Base-by-base conservation (phyloP, 2,888 invertebrate species). In the Dasypogon diadema region DNA sequence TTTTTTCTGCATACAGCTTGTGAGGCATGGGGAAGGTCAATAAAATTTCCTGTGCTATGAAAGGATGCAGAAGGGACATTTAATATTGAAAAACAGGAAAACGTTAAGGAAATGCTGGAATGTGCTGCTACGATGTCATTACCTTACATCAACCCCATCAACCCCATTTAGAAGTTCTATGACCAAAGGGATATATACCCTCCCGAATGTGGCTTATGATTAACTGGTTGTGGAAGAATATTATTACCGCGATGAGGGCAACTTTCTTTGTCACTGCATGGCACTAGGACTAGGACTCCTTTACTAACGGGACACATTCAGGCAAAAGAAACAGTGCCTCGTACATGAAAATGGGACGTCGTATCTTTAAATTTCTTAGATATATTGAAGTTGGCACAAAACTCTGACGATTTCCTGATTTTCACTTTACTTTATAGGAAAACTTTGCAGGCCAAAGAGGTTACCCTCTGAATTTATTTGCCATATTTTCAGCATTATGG, bases 181-280 rank as follows among this genome's bases (percentile, higher is more conserved):
- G 14, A 22, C 56, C 56, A n/a, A 14, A 56, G 42, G 2, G 42
- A 2, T 12, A 12, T 42, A 42, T 12, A 42, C 37, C 42, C n/a
- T 12, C 10, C 12, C 16, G 21, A 60, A n/a, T 18, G 21, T 18
- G 4, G 18, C 60, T 37, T 60, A 60, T 60, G 60, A 60, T 60
- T 60, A 60, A 60, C 60, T 60, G 60, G 37, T 60, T 60, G 37
- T 60, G 60, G 60, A 30, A 60, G 42, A 21, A 37, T 60, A 37
- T 60, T 60, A 60, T 60, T 60, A 37, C 37, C 37, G 34, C 37
- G 34, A 42, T 37, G 60, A 60, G 37, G 60, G 60, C n/a, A 37
- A 60, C 60, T 60, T 60, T 60, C 60, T 60, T 60, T 60, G 60
- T 60, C 60, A 60, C 60, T 21, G 60, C 60, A 60, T 60, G 60